Base-by-base conservation (phyloP, 2,888 invertebrate species). In the Willowsia nigromaculata region DNA sequence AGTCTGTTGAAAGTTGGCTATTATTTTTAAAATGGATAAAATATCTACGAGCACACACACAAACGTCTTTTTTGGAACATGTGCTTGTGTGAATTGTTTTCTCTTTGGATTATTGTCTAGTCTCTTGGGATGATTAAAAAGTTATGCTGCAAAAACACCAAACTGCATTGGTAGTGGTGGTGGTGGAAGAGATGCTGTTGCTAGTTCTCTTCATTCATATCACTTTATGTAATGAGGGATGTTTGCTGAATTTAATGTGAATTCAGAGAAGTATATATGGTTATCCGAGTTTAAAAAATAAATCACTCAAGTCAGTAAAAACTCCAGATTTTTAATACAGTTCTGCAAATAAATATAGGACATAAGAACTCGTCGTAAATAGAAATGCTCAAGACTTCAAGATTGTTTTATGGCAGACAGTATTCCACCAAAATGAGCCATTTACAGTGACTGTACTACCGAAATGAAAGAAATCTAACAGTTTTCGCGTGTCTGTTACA, bases 81-180 rank as follows among this genome's bases (percentile, higher is more conserved):
- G 78, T 76, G 56, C 56, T 78, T 22, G 33, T 22, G 56, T 78
- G 78, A 78, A 78, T 56, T 78, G 78, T 37, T 78, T 78, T 78
- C 53, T 22, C 33, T 78, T 47, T 53, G 78, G 53, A 76, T 76
- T 56, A 78, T 78, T 53, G 78, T 78, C 78, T 62, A 81, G 81
- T 81, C 81, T 81, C 81, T 81, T 43, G 81, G 81, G 81, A 81
- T 81, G 81, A 81, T 62, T 81, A 81, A 81, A 81, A 81, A 43
- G 40, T 81, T 74, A 74, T 74, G 74, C 74, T 74, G 47, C 47
- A 74, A 74, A 74, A 74, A 47, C n/a, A 18, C 13, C n/a, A 18
- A 18, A 27, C 76, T 50, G 59, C 13, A n/a, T 27, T 37, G 68
- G 33, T 68, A 37, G 68, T 43, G 74, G 43, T 65, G 76, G 7